Evolutionary conservation across 2,113 vertebrate genomes (phyloP), one percentile per base, ranked within the genome.

Genomic region (Butastur rufipennis): DNA sequence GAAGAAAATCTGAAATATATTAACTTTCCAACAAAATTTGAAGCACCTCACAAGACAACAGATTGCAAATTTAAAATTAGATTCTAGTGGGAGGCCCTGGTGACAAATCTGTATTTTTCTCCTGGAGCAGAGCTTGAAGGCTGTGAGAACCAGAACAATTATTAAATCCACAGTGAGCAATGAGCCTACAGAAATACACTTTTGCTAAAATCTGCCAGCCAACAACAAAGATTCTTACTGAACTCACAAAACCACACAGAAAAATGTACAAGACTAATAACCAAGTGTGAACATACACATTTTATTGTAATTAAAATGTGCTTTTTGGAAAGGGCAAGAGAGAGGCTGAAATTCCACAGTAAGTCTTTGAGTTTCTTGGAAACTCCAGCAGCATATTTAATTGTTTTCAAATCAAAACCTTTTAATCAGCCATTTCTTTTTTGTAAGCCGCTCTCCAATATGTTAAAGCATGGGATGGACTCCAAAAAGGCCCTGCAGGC

Each of bases 41-140:
- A 98, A 98, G 95, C 81, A 98, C 98, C 97, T 98, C 97, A 74
- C 96, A 98, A 98, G 97, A 98, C 98, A 98, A 98, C 98, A 98
- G 98, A 98, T 98, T 98, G 98, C 96, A 94, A 92, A 98, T 97
- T 96, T 98, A 98, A 98, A 98, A 98, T 98, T 98, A 98, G 98
- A 97, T 96, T 98, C 95, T 96, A 88, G 98, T 98, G 97, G 98
- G 98, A 98, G 98, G 98, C 91, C 94, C 95, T 97, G 97, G 94
- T 98, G 97, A 98, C 92, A 92, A 98, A 98, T 97, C 97, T 85
- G 93, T 97, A 97, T 96, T 98, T 96, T 95, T 97, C 92, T 96
- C 88, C 96, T 91, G 93, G 94, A 98, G 96, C 65, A 5, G 86
- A 91, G 93, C 95, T 92, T 66, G 34, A 95, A 97, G 92, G 92